Percentiles rank a stretch among this genome's conserved stretches.
These are phyloP conservation scores for Heliconius erato DNA, from an alignment of 2,888 invertebrate species.

Conservation along the genomic window DNA sequence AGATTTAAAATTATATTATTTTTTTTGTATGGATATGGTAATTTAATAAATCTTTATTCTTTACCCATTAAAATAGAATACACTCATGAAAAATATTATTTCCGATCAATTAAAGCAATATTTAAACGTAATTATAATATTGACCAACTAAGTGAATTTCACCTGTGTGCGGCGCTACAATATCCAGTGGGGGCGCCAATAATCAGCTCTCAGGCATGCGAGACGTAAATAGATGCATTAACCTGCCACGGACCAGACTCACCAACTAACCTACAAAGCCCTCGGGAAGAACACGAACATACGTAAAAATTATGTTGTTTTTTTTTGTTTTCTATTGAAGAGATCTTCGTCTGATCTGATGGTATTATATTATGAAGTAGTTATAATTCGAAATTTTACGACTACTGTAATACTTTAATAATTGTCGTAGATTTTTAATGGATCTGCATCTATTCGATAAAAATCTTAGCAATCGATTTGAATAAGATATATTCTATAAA, in stretches of 20 bases:
- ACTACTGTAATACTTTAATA: conserved; percentile 33
- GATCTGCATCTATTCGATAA: conserved; percentile 35
- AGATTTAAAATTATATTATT: too few species aligned
- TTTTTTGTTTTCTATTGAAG: conserved; percentile 56
- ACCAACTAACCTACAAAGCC: conserved; percentile 75
- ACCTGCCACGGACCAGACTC: conserved; percentile 60
- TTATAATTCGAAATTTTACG: conserved; percentile 32
- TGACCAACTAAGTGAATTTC: too few species aligned
- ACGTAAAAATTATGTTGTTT: conserved; percentile 56
- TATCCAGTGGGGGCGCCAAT: conserved; percentile 77
- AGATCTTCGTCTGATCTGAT: conserved; percentile 10
- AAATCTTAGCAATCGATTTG: conserved; percentile 29
- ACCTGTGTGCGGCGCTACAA: conserved; percentile 59
- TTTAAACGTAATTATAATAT: too few species aligned
- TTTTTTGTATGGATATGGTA: too few species aligned
- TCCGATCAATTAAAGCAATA: too few species aligned
- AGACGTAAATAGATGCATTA: conserved; percentile 67
- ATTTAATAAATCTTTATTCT: too few species aligned
- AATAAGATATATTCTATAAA: conserved; percentile 28
- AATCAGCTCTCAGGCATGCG: conserved; percentile 69
- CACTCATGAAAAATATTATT: too few species aligned
- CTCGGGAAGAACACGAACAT: conserved; percentile 58
- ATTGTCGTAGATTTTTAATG: conserved; percentile 37
- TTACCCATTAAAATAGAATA: too few species aligned
- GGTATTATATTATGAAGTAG: conserved; percentile 37